Conservation (phyloP, 1,140 invertebrate species). For the Tetramorium parvispinum region DNA sequence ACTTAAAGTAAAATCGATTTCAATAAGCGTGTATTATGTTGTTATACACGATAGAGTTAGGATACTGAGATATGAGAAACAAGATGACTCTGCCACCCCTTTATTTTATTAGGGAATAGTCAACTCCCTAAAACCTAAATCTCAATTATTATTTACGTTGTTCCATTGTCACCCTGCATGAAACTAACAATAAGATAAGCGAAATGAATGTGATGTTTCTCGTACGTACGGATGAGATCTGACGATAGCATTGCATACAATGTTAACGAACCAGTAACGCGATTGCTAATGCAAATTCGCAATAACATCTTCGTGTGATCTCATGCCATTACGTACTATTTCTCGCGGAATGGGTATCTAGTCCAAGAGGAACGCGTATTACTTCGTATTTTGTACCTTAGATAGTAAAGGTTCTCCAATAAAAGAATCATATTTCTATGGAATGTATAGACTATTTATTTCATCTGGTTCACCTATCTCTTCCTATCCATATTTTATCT, state of each 20-base stretch:
- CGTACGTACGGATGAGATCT: background rate
- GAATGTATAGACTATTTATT: constrained; percentile 12
- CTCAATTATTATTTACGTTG: background rate
- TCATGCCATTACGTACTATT: background rate
- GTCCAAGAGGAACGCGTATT: constrained; percentile 49
- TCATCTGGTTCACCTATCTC: background rate
- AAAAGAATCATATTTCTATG: constrained; percentile 53
- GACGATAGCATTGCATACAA: background rate
- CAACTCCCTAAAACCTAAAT: background rate
- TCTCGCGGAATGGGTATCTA: constrained; percentile 49
- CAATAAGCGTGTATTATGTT: background rate
- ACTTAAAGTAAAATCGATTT: constrained; percentile 46
- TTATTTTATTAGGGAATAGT: background rate
- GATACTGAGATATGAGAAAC: background rate
- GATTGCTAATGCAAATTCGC: background rate
- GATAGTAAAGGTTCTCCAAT: constrained; percentile 53
- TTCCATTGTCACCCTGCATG: background rate
- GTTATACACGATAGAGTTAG: constrained; percentile 21
- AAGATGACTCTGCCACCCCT: background rate
- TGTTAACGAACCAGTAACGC: background rate
- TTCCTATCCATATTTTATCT: background rate
- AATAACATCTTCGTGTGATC: constrained; percentile 7
- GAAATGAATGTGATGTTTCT: constrained; percentile 11
- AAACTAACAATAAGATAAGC: background rate
- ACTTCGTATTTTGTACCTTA: constrained; percentile 52